phyloP scores from a whole-genome alignment of 2,888 invertebrate genomes.

The Cylloceria caligata region DNA sequence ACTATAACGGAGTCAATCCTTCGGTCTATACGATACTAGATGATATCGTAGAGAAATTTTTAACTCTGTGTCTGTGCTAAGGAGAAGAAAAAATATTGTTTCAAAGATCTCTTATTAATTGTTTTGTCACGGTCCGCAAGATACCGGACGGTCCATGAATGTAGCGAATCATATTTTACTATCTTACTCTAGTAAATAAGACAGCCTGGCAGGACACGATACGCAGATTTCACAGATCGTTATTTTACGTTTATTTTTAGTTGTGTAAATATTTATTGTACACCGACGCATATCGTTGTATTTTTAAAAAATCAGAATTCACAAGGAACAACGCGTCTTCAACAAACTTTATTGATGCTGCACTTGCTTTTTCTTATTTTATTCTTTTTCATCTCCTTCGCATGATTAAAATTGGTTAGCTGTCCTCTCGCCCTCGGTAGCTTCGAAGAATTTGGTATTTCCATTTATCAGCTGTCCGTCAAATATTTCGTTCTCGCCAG shows the following conservation, averaged over 20 bases:
- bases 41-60: no score
- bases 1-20: no score
- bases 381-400: constrained; percentile 16
- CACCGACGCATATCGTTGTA: neutral
- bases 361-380: constrained; percentile 23
- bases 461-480: constrained; percentile 61
- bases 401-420: constrained; percentile 37
- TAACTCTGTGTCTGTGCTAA: no score
- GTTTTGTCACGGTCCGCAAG: no score
- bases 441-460: constrained; percentile 24
- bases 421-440: neutral
- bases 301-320: constrained; percentile 15
- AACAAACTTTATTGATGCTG: constrained; percentile 22
- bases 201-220: neutral
- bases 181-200: neutral
- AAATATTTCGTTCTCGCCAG: constrained; percentile 32
- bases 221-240: neutral
- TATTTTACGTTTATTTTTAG: neutral
- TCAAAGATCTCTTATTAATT: no score
- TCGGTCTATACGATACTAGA: no score
- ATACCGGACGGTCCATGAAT: neutral
- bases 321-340: constrained; percentile 15
- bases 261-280: neutral
- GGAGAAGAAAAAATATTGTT: no score
- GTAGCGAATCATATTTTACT: neutral